Base-by-base conservation (phyloP, 2,113 vertebrate genomes). In the Paramisgurnus dabryanus region DNA sequence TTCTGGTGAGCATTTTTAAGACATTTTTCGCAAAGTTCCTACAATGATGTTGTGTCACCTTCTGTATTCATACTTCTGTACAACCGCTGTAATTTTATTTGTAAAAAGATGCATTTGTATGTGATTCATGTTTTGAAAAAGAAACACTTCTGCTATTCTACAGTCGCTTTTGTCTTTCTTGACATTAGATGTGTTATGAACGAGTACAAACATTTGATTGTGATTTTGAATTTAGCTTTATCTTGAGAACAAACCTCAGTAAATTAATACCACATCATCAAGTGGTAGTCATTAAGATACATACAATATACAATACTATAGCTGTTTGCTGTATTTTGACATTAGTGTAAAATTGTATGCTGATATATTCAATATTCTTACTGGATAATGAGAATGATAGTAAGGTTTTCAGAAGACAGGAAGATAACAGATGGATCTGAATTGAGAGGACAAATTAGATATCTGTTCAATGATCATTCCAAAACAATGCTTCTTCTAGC, bases 61-160 rank as follows among this genome's bases (percentile, higher is more conserved):
- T 90, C 85, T 92, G 87, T 92, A 87, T 90, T 86, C 84, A 85
- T 89, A 88, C 79, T 78, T 85, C 84, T 89, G 85, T 86, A 87
- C 71, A 86, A 86, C 45, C 13, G 53, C 76, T 79, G 76, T 83
- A 80, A 69, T 85, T 84, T 86, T 78, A 90, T 91, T 85, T 91
- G 90, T 91, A 88, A 89, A 72, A 75, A 86, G 75, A 86, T 27
- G 82, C 11, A 89, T 91, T 91, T 91, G 65, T 90, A 90, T 91
- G 90, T 91, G 84, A 83, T 87, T 81, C 84, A 34, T 89, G 86
- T 91, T 84, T 89, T 84, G 27, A 80, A 89, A 88, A 75, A 81
- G 65, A 82, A 18, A 79, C 63, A 79, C 78, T 67, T 70, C 58
- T 77, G 49, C 39, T n/a, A 40, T 69, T 64, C 22, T 9, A 60